These are phyloP conservation scores for Drosophila silvestris DNA, from an alignment of 2,888 invertebrate genomes.

Conservation along the genomic window DNA sequence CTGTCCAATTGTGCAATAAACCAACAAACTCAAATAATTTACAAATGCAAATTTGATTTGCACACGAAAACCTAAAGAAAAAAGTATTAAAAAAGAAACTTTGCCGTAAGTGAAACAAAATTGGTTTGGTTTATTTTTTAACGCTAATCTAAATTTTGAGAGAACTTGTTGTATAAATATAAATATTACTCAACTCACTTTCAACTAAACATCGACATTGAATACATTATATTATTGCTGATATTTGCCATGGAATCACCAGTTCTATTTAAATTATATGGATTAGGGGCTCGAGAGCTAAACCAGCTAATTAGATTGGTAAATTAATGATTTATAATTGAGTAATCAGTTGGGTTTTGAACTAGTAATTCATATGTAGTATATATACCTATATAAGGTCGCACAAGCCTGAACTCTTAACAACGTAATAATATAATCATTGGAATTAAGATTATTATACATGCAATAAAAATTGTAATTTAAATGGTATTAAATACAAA, in stretches of 20 bases:
- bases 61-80: not conserved
- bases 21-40: constrained; percentile 56
- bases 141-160: not conserved
- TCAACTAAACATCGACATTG: not conserved
- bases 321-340: not conserved
- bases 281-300: not conserved
- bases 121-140: not conserved
- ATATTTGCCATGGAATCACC: not conserved
- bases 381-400: not conserved
- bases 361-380: too few relatives aligned
- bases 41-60: constrained; percentile 66
- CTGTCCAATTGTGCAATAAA: constrained; percentile 70
- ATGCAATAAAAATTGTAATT: not conserved
- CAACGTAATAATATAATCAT: not conserved
- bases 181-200: not conserved
- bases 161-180: not conserved
- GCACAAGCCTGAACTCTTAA: not conserved
- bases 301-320: not conserved
- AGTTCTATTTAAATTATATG: not conserved
- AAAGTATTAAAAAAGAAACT: constrained; percentile 6
- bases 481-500: not conserved
- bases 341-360: too few relatives aligned
- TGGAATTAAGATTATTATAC: not conserved
- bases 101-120: not conserved
- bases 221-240: not conserved